phyloP scores from a whole-genome alignment of 2,888 invertebrate species.

The Metallyticus violacea region DNA sequence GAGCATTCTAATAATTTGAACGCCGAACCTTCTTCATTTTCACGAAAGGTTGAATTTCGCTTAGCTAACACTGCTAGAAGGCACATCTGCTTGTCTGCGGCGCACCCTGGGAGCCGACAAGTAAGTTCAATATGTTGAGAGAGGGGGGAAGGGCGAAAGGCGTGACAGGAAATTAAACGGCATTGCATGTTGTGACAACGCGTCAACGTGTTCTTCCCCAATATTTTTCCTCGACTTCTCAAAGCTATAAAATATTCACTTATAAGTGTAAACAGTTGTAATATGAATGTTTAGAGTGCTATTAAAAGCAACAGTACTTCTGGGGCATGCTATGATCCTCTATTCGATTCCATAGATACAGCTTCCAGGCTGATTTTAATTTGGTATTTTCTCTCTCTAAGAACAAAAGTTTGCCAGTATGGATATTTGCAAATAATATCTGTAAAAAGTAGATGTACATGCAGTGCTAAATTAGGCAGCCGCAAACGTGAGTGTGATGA shows the following conservation, averaged over 20 bases:
- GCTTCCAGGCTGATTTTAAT: no score
- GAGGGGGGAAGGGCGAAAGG: neutral
- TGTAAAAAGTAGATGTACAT: no score
- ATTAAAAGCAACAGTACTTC: neutral
- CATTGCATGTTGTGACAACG: slow-evolving; percentile 7
- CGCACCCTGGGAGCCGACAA: no score
- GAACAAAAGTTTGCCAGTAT: no score
- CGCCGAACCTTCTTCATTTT: no score
- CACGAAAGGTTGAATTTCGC: neutral
- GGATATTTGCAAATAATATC: no score
- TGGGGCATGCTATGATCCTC: no score
- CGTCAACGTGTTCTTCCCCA: neutral
- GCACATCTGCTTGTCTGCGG: neutral
- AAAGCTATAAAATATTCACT: neutral
- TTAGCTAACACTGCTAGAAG: neutral
- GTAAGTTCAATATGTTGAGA: neutral
- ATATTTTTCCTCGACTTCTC: neutral
- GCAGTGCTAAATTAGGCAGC: no score
- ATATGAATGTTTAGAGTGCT: neutral
- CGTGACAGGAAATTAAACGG: slow-evolving; percentile 17
- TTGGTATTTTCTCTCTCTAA: no score
- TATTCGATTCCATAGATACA: no score
- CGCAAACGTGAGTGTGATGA: no score
- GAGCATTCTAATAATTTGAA: no score
- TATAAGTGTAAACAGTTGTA: neutral